Base-by-base conservation (phyloP, 2,797 vertebrate genomes). In the Alauda arvensis region DNA sequence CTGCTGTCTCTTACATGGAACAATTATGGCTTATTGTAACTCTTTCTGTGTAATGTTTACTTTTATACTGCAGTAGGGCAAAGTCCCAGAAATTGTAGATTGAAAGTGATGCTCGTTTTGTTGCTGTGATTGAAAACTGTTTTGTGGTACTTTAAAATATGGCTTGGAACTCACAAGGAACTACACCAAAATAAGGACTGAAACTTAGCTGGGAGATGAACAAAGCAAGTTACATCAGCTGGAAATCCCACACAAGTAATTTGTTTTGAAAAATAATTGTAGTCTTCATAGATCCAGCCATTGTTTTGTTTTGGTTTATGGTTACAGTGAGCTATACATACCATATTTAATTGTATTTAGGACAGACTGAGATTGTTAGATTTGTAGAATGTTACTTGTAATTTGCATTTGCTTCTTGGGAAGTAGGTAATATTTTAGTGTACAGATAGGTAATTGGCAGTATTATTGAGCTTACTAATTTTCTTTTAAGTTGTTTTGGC, bases 11-110 rank as follows among this genome's bases (percentile, higher is more conserved):
- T 71, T 61, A 42, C 4, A 4, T 55, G 37, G 25, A 59, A 16
- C 43, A 69, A 0, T 37, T 66, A 11, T 8, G 34, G 55, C 18
- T 43, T 68, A 11, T 0, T 37, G 0, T 6, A 66, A 28, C 10
- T 65, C 10, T 53, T 69, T 23, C 31, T 46, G 10, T 2, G 1
- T 59, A 25, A 14, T 26, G 8, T 48, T 77, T 70, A 37, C 42
- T 74, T 66, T 51, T 37, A 6, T 55, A 28, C 43, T 68, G 21
- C 6, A 62, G 18, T 59, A 51, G 48, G 10, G 21, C 19, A 7
- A 49, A 69, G 57, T 45, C 39, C 16, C 6, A 10, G 42, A 76
- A 88, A 26, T 65, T 61, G 19, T 5, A 57, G 60, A 20, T 40
- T 51, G 17, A 65, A 81, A 56, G 12, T 34, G 17, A 9, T 78